A percentile compares a stretch with the other conserved stretches of the same genome.
phyloP scores from a whole-genome alignment of 1,140 invertebrate species.

The Calycopis cecrops region DNA sequence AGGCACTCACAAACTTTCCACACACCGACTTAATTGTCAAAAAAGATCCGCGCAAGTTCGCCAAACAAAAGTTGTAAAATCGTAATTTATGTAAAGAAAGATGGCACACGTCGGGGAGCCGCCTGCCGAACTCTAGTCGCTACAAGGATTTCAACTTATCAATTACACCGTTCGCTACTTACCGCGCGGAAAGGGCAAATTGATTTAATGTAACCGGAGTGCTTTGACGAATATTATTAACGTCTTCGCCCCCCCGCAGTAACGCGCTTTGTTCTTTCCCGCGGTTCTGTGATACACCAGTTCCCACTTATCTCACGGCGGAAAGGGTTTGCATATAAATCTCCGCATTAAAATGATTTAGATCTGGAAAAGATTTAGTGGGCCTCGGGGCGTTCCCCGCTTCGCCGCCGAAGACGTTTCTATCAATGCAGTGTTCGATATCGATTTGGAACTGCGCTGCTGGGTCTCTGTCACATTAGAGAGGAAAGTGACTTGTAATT shows the following conservation, averaged over 20 bases:
- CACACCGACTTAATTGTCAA: slow-evolving; percentile 7
- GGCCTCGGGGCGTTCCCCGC: not conserved
- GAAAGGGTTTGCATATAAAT: slow-evolving; percentile 9
- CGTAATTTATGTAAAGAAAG: slow-evolving; percentile 39
- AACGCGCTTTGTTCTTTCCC: slow-evolving; percentile 69
- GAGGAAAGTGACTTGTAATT: no score
- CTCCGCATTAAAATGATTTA: slow-evolving; percentile 11
- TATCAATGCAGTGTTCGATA: no score
- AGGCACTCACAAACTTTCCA: slow-evolving; percentile 1
- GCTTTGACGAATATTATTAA: slow-evolving; percentile 75
- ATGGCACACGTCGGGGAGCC: slow-evolving; percentile 45
- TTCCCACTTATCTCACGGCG: slow-evolving; percentile 56
- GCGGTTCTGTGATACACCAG: slow-evolving; percentile 53
- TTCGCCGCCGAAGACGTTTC: no score
- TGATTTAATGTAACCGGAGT: slow-evolving; percentile 74
- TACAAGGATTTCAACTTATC: slow-evolving; percentile 75
- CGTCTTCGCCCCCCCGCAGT: slow-evolving; percentile 63
- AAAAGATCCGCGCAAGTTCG: not conserved
- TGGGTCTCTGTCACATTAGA: no score
- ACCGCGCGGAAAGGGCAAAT: slow-evolving; percentile 72
- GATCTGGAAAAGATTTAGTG: slow-evolving; percentile 6
- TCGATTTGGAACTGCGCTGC: no score
- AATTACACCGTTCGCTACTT: slow-evolving; percentile 74
- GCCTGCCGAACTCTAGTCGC: slow-evolving; percentile 61
- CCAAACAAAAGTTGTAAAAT: slow-evolving; percentile 23